phyloP scores from a whole-genome alignment of 2,888 invertebrate genomes.

The Serripes groenlandicus region DNA sequence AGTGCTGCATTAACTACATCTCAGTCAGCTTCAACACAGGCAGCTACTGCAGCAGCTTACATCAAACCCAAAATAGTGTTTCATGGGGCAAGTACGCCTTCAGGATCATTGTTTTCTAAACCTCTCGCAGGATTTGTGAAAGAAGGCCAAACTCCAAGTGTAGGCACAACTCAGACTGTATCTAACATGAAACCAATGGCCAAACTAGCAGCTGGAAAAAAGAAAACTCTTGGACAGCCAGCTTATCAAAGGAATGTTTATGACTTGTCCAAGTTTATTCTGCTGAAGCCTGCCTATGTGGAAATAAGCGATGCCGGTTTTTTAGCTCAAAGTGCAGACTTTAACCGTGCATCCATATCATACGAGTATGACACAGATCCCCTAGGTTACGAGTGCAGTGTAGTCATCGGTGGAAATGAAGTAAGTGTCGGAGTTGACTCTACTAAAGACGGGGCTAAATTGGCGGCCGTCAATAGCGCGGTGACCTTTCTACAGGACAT shows the following conservation, averaged over 20 bases:
- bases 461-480: slow-evolving; percentile 72
- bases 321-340: slow-evolving; percentile 72
- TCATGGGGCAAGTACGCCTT: slow-evolving; percentile 33
- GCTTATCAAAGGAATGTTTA: slow-evolving; percentile 10
- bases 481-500: slow-evolving; percentile 73
- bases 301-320: not conserved
- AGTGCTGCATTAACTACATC: not conserved
- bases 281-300: not conserved
- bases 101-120: not conserved
- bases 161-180: not conserved
- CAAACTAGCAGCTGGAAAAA: not conserved
- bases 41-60: slow-evolving; percentile 8
- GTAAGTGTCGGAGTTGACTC: slow-evolving; percentile 70
- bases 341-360: slow-evolving; percentile 78
- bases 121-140: slow-evolving; percentile 11
- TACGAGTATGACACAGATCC: slow-evolving; percentile 70
- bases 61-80: slow-evolving; percentile 65
- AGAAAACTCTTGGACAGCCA: not conserved
- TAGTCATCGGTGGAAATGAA: slow-evolving; percentile 72
- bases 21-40: not conserved
- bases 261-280: slow-evolving; percentile 75
- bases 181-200: not conserved
- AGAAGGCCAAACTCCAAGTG: not conserved
- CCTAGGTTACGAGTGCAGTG: slow-evolving; percentile 67
- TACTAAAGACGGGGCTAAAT: slow-evolving; percentile 73